Base-by-base conservation (phyloP, 2,888 invertebrate genomes). In the Coleophora deauratella region DNA sequence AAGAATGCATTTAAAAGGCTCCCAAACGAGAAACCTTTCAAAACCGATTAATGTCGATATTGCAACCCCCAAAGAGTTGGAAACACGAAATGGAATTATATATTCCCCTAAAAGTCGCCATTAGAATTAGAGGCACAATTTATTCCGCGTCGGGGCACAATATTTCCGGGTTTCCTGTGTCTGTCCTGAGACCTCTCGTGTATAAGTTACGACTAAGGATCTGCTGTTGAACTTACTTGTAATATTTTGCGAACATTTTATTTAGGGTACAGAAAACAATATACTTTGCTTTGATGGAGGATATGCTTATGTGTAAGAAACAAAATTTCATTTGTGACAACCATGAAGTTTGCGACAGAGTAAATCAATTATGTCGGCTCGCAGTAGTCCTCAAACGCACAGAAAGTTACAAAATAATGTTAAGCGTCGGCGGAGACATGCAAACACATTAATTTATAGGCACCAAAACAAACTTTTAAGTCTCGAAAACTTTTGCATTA, bases 11-110 rank as follows among this genome's bases (percentile, higher is more conserved):
- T 75, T 55, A 52, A 59, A 61, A 73, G 70, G 62, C 68, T 68
- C 60, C 55, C 61, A 64, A 59, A 55, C 57, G 68, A 71, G 74
- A 69, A 81, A 78, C 77, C 77, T 79, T 81, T 82, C 68, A 73
- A 67, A 74, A 73, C 66, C 72, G 72, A 78, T 81, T 79, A 81
- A 74, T 75, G 74, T 69, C 72, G 67, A 71, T 75, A 72, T 66
- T 65, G 53, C 66, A 61, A 66, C 71, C 76, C 77, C 77, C 69
- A 81, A 84, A 80, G 78, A 84, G 82, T 81, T 81, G 71, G 64
- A 73, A 75, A 76, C 78, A 79, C 70, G 71, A 70, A 82, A 84
- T 79, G 73, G 76, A 82, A 82, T 82, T 81, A 81, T 68, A 64
- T 66, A 69, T 71, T 75, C 78, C 79, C 81, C 80, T 77, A 72